Conservation (phyloP, 2,113 vertebrate genomes). For the Callorhinus ursinus region DNA sequence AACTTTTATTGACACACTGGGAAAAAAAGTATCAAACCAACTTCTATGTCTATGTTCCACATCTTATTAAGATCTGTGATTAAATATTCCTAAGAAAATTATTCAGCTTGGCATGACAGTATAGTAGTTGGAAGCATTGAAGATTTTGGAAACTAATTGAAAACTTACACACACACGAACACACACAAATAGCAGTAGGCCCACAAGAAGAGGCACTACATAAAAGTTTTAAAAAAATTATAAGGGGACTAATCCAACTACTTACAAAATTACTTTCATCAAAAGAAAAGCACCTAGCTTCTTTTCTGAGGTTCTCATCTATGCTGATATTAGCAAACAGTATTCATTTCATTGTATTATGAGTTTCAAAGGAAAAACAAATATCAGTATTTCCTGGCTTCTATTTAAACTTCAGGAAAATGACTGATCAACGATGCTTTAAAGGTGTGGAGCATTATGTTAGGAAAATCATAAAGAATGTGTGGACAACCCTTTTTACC, state of each 20-base stretch:
- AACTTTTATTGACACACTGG: not conserved
- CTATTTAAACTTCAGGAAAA: conserved; percentile 11
- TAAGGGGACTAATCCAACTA: not conserved
- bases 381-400: not conserved
- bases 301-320: not conserved
- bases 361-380: not conserved
- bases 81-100: not conserved
- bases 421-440: not conserved
- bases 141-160: not conserved
- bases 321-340: not conserved
- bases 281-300: not conserved
- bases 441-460: not conserved
- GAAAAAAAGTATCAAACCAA: not conserved
- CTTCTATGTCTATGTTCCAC: not conserved
- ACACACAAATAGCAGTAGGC: not conserved
- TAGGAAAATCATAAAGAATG: not conserved
- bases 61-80: not conserved
- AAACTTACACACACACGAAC: not conserved
- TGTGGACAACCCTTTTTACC: not conserved
- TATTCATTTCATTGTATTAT: not conserved
- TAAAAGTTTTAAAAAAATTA: not conserved
- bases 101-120: not conserved
- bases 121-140: not conserved
- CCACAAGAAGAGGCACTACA: not conserved
- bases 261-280: not conserved